Conservation (phyloP, 2,797 vertebrate genomes). For the Megaceryle alcyon region DNA sequence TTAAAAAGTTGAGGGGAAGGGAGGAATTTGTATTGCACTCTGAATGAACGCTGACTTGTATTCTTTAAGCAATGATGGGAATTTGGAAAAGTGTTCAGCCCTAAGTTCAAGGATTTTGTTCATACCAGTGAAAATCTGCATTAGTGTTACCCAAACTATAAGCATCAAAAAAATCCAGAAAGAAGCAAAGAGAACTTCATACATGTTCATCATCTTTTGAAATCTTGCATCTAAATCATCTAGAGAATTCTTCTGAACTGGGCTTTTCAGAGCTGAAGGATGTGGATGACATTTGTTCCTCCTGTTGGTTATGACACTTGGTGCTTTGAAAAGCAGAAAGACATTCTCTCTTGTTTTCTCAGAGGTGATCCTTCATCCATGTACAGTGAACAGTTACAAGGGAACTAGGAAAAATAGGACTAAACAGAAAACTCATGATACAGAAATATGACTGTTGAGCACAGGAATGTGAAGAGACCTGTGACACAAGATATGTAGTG, state of each 20-base stretch:
- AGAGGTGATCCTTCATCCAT: not conserved
- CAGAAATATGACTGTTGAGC: not conserved
- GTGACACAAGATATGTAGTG: not conserved
- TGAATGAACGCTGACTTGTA: not conserved
- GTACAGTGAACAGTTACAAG: not conserved
- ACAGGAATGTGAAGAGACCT: not conserved
- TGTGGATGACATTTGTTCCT: not conserved
- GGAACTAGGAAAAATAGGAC: not conserved
- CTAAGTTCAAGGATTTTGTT: not conserved
- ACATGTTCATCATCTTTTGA: not conserved
- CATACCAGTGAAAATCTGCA: not conserved
- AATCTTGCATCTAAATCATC: not conserved
- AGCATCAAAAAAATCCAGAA: not conserved
- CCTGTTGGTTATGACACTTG: not conserved
- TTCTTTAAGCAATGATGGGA: not conserved
- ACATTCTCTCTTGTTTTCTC: not conserved
- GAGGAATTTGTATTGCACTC: not conserved
- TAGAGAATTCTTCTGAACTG: not conserved
- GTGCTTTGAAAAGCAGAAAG: not conserved
- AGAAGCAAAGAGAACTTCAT: not conserved
- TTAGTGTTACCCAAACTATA: not conserved
- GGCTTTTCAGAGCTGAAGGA: not conserved
- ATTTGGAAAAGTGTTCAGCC: not conserved
- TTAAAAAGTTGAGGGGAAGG: accelerated
- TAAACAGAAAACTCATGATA: not conserved